A percentile compares a stretch with the other conserved stretches of the same genome.
phyloP scores from a whole-genome alignment of 2,888 invertebrate genomes.

The Melangyna quadrimaculata region DNA sequence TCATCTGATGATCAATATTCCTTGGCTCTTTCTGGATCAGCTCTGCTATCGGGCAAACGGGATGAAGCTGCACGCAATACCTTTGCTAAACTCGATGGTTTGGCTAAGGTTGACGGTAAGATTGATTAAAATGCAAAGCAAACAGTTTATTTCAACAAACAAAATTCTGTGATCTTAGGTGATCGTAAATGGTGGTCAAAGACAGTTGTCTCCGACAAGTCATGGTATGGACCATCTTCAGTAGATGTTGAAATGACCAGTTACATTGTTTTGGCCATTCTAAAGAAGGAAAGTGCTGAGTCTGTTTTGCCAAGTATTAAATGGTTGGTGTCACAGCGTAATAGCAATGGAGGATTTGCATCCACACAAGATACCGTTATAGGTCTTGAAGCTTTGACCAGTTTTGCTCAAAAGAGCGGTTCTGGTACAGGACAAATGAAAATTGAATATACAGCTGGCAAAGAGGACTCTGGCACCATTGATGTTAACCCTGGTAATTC shows the following conservation, averaged over 20 bases:
- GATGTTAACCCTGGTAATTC: slow-evolving; percentile 88
- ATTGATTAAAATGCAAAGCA: no score
- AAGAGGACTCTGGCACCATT: slow-evolving; percentile 74
- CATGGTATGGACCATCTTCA: slow-evolving; percentile 84
- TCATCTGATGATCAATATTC: slow-evolving; percentile 87
- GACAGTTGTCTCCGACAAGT: slow-evolving; percentile 80
- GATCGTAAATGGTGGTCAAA: slow-evolving; percentile 93
- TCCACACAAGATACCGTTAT: slow-evolving; percentile 91
- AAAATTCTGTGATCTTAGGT: slow-evolving; percentile 77
- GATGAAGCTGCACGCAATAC: slow-evolving; percentile 85
- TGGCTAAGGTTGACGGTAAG: slow-evolving; percentile 79
- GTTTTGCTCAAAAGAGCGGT: slow-evolving; percentile 84
- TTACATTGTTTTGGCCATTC: slow-evolving; percentile 89
- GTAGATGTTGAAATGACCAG: slow-evolving; percentile 91
- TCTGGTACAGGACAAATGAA: slow-evolving; percentile 75
- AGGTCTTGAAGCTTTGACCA: slow-evolving; percentile 87
- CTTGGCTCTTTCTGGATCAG: slow-evolving; percentile 88
- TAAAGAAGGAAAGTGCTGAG: slow-evolving; percentile 78
- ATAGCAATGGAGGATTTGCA: slow-evolving; percentile 87
- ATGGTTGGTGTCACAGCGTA: slow-evolving; percentile 88
- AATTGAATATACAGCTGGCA: slow-evolving; percentile 74
- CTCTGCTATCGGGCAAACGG: slow-evolving; percentile 88
- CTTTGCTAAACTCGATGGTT: slow-evolving; percentile 82
- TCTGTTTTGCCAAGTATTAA: slow-evolving; percentile 83
- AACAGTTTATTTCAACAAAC: no score